Percentiles rank a stretch among this genome's conserved stretches.
These are phyloP conservation scores for Camponotus fellah DNA, from an alignment of 2,888 invertebrate species.

Conservation along the genomic window DNA sequence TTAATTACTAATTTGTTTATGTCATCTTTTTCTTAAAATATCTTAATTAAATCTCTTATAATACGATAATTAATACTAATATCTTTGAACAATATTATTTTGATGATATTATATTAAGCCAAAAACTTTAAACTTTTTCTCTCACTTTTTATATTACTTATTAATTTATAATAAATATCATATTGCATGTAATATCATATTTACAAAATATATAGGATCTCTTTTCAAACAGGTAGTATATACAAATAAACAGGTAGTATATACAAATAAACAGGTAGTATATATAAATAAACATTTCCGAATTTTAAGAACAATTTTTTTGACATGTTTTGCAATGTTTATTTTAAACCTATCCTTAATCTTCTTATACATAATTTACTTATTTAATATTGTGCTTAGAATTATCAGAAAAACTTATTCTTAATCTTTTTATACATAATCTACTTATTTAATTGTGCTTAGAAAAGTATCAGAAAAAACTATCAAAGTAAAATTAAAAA, in stretches of 20 bases:
- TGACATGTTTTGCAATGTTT: neutral
- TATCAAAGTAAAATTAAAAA: neutral
- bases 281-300: neutral
- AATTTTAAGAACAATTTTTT: neutral
- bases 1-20: neutral
- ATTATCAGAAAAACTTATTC: neutral
- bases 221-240: neutral
- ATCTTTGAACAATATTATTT: constrained; percentile 18
- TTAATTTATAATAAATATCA: neutral
- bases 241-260: neutral
- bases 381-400: neutral
- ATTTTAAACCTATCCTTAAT: neutral
- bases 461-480: neutral
- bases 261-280: too few relatives aligned
- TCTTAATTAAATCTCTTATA: neutral
- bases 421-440: neutral
- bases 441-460: neutral
- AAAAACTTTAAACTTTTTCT: constrained; percentile 6
- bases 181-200: neutral
- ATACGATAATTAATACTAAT: neutral
- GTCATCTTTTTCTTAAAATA: constrained; percentile 6
- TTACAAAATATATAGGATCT: constrained; percentile 30
- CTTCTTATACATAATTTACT: neutral
- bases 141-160: neutral
- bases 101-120: constrained; percentile 5